Conservation (phyloP, 2,113 vertebrate species). For the Brachyistius frenatus region DNA sequence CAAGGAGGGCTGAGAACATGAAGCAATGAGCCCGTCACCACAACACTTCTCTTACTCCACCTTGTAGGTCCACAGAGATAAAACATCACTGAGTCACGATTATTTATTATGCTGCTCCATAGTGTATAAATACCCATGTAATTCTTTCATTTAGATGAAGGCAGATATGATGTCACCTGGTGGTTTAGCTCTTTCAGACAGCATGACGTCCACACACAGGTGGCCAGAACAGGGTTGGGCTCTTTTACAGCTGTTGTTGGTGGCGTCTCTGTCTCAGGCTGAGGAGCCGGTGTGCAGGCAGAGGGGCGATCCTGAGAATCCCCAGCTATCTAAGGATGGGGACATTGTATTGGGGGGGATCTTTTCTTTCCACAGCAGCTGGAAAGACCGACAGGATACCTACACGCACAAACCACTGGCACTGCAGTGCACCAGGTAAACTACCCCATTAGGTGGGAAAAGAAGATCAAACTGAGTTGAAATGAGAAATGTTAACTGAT, state of each 20-base stretch:
- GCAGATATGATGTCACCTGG: conserved; percentile 1
- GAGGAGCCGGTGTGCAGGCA: conserved; percentile 60
- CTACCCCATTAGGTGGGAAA: no score
- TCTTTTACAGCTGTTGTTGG: conserved; percentile 64
- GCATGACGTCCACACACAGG: conserved; percentile 52
- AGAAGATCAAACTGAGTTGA: no score
- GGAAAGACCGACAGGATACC: conserved; percentile 49
- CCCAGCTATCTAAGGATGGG: conserved; percentile 70
- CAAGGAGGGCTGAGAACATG: no score
- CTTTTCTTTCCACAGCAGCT: conserved; percentile 79
- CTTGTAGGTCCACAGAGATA: neutral
- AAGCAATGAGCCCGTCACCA: neutral
- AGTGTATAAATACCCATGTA: conserved; percentile 53
- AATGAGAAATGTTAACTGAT: no score
- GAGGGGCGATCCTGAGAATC: conserved; percentile 59
- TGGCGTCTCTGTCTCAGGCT: conserved; percentile 50
- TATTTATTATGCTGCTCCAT: neutral
- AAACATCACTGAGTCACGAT: neutral
- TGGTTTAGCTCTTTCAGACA: neutral
- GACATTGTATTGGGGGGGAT: conserved; percentile 79
- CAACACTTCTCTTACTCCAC: neutral
- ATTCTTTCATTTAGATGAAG: neutral
- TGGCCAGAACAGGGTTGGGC: conserved; percentile 66
- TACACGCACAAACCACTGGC: conserved; percentile 68
- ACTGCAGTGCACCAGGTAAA: conserved; percentile 77